Evolutionary conservation across 2,113 vertebrate genomes (phyloP).

Genomic region (Oreochromis spilurus): DNA sequence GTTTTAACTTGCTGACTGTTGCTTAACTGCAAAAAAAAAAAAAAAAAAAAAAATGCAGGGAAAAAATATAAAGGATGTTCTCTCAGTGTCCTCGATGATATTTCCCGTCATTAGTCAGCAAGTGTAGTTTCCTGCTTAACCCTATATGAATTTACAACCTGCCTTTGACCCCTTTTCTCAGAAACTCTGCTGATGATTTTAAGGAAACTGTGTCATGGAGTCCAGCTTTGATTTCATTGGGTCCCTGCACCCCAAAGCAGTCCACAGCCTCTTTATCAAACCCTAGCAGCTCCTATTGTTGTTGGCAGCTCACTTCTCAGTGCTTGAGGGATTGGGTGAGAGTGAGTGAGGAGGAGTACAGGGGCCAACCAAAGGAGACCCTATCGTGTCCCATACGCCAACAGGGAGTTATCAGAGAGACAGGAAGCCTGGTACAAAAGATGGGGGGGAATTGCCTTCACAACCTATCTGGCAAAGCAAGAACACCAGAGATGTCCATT

Average conservation of each 20-base stretch:
- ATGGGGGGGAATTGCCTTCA: not conserved
- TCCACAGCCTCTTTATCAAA: slow-evolving; percentile 59
- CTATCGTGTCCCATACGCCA: not conserved
- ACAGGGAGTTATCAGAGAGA: slow-evolving; percentile 12
- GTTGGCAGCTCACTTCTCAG: slow-evolving; percentile 52
- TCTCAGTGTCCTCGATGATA: not conserved
- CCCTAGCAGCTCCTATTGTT: slow-evolving; percentile 60
- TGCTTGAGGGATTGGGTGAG: slow-evolving; percentile 55
- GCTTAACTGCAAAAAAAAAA: not conserved
- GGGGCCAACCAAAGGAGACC: slow-evolving; percentile 17
- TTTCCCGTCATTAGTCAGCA: not conserved
- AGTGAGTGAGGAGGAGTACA: slow-evolving; percentile 32
- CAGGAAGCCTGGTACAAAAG: not conserved
- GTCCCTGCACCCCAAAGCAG: slow-evolving; percentile 28
- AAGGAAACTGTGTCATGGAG: slow-evolving; percentile 14
- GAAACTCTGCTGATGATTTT: slow-evolving; percentile 8
- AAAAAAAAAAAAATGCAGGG: not conserved
- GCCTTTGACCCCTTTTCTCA: slow-evolving; percentile 2
- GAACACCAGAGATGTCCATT: slow-evolving; percentile 2
- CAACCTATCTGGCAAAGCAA: slow-evolving; percentile 38
- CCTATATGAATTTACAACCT: slow-evolving; percentile 18
- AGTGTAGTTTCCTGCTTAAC: slow-evolving; percentile 3
- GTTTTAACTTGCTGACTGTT: not conserved
- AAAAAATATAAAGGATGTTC: not conserved
- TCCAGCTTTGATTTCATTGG: slow-evolving; percentile 4